phyloP scores from a whole-genome alignment of 1,140 invertebrate species.

The Pseudomyrmex dendroicus region DNA sequence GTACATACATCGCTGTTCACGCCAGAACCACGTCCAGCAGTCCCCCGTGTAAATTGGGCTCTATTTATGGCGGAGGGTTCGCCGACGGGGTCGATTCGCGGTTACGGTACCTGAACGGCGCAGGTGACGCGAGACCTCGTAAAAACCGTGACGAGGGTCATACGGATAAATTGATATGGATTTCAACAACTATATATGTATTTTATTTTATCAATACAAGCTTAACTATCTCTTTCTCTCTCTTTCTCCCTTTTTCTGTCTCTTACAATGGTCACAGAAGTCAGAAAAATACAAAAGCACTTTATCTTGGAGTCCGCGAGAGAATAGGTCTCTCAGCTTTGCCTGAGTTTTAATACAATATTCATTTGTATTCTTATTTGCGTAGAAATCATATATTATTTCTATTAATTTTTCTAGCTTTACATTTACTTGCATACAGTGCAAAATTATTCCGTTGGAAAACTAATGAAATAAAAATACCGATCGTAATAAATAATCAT shows the following conservation, averaged over 20 bases:
- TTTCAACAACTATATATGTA: not conserved
- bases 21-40: constrained; percentile 45
- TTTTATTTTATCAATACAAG: not conserved
- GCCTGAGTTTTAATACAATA: not conserved
- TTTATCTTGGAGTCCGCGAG: not conserved
- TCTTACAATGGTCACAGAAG: no score
- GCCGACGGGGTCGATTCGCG: constrained; percentile 37
- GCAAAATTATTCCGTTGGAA: not conserved
- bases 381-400: no score
- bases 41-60: constrained; percentile 67
- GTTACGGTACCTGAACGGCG: constrained; percentile 50
- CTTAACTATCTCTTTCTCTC: not conserved
- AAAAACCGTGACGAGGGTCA: not conserved
- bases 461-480: not conserved
- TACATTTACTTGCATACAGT: not conserved
- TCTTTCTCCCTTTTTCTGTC: no score
- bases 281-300: not conserved
- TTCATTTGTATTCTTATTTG: no score
- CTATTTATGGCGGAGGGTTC: constrained; percentile 67
- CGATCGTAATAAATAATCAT: not conserved
- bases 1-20: constrained; percentile 26
- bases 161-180: not conserved
- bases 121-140: constrained; percentile 41
- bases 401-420: no score
- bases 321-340: not conserved